Conservation (phyloP, 2,888 invertebrate species). For the Hermodice carunculata region DNA sequence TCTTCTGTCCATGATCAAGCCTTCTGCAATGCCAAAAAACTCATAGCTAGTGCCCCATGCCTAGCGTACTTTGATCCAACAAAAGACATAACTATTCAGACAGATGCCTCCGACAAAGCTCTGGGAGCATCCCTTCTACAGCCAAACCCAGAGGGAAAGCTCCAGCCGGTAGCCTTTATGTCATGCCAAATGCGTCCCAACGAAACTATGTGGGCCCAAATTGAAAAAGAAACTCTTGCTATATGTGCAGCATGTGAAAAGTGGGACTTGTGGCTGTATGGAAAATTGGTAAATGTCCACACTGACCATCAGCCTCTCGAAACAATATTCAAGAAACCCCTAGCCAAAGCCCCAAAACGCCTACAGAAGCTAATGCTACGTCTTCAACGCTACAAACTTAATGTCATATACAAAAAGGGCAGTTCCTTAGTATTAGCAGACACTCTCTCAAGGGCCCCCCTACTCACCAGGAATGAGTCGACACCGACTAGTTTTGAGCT, state of each 20-base stretch:
- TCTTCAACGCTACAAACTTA: constrained; percentile 10
- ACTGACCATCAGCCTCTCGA: constrained; percentile 21
- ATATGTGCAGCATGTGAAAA: not conserved
- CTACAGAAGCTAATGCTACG: constrained; percentile 20
- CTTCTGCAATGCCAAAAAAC: constrained; percentile 8
- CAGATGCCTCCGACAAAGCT: constrained; percentile 17
- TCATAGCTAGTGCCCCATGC: constrained; percentile 15
- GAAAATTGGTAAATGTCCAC: constrained; percentile 7
- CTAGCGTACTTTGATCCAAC: constrained; percentile 9
- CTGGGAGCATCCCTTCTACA: no score
- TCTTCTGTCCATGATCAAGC: constrained; percentile 6
- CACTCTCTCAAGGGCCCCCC: constrained; percentile 1
- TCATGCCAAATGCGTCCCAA: not conserved
- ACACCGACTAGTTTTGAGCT: not conserved
- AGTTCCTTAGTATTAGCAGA: constrained; percentile 4
- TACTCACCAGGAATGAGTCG: not conserved
- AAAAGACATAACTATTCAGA: not conserved
- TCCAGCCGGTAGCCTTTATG: no score
- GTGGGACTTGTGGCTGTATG: constrained; percentile 17
- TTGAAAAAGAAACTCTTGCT: constrained; percentile 12
- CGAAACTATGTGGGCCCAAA: constrained; percentile 4
- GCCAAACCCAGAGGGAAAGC: no score
- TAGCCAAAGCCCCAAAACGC: constrained; percentile 1
- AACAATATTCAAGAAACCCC: no score
- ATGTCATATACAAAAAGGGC: constrained; percentile 14